A percentile compares a stretch with the other conserved stretches of the same genome.
phyloP scores from a whole-genome alignment of 35 echinoderm and acorn worm species.

The Hemicentrotus pulcherrimus region DNA sequence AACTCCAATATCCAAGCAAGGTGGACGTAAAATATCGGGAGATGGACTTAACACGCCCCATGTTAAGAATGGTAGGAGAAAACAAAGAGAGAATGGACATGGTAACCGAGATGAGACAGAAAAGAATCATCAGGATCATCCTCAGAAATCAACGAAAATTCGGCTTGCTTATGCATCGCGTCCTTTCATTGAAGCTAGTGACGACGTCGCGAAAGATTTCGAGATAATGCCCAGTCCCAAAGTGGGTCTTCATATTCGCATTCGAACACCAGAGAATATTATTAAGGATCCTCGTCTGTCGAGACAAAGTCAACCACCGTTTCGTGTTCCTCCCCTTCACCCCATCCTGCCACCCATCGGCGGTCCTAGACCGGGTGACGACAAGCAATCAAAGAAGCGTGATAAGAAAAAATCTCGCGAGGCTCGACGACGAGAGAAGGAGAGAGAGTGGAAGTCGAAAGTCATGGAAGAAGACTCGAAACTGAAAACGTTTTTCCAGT shows the following conservation, averaged over 20 bases:
- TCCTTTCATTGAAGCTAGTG: not conserved
- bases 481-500: not conserved
- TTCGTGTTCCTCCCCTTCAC: not conserved
- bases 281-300: not conserved
- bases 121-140: not conserved
- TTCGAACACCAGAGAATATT: not conserved
- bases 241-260: not conserved
- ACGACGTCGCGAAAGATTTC: not conserved
- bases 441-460: not conserved
- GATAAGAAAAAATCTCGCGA: not conserved
- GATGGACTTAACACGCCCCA: not conserved
- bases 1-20: not conserved
- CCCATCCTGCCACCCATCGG: slow-evolving; percentile 22
- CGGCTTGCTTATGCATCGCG: not conserved
- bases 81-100: not conserved
- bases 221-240: not conserved
- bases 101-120: not conserved
- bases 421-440: not conserved
- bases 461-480: not conserved
- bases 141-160: not conserved
- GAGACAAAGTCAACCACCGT: not conserved
- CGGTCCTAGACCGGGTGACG: not conserved
- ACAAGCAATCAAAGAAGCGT: not conserved
- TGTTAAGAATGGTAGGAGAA: not conserved
- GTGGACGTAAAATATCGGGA: not conserved